Evolutionary conservation across 2,888 invertebrate genomes (phyloP), one percentile per base, ranked within the genome.

Genomic region (Phaedon cochleariae): DNA sequence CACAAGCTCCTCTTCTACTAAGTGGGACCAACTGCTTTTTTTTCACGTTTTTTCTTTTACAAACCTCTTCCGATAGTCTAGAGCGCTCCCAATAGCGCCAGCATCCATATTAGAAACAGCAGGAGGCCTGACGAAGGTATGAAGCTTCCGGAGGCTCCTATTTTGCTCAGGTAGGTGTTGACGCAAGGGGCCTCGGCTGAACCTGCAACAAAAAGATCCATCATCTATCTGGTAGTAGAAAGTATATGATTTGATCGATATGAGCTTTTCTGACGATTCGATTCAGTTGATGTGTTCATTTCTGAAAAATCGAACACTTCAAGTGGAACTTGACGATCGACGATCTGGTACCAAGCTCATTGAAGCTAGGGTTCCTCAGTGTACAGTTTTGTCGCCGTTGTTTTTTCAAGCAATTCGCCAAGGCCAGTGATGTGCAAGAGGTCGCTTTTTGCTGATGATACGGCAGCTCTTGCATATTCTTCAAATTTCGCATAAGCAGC

Each of bases 141-240:
- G 20, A 65, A 48, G 53, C 64, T 65, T 9, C 75, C 66, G 59
- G 77, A 73, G 21, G 79, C 78, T 37, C 75, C 74, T 63, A 77
- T 79, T 71, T 79, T 80, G 71, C 80, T 79, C 63, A 79, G 71
- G 74, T 80, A 80, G 34, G 80, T 79, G 72, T 80, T 79, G 65
- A 80, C 80, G 70, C 83, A 83, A 10, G 83, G 83, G 26, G 80
- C 76, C 66, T 83, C 82, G 15, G 79, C 81, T 51, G 80, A 77
- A 74, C 80, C 83, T 83, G 77, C 18, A 82, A 81, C 72, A 74
- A 75, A 69, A 67, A 60, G 65, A 64, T 7, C 2, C 9, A n/a
- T 58, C 2, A 58, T n/a, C 2, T 7, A 26, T 26, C 26, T 26
- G 26, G 49, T 20, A 2, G 51, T n/a, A n/a, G n/a, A n/a, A 22